Base-by-base conservation (phyloP, 2,797 vertebrate genomes). In the Halcyon leucocephala region DNA sequence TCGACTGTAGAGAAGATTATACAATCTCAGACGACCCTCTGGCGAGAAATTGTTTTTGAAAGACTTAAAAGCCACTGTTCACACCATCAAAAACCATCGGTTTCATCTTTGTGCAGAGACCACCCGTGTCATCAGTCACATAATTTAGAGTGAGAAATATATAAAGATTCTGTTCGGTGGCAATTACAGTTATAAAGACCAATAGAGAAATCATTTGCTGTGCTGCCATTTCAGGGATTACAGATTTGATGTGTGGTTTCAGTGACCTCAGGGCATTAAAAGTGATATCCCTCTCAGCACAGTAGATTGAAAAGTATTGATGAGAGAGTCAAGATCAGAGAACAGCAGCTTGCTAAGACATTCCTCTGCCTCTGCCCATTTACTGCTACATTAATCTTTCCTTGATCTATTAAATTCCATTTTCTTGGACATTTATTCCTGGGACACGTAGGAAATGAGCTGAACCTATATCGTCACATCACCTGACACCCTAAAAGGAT, bases 241-340 rank as follows among this genome's bases (percentile, higher is more conserved):
- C 77, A 87, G 85, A 73, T 94, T 74, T 82, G 82, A 83, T 89
- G 80, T 72, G 86, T 69, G 78, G 82, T 69, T 94, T 83, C 70
- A 17, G 83, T 82, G 93, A 96, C 93, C 95, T 86, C 24, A n/a
- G 82, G 91, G 88, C 88, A 78, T 82, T 88, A 91, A 49, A 95
- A 95, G 81, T 67, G 92, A 93, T 93, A 91, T 82, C 82, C 83
- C 87, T 93, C 82, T 93, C 85, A 87, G 73, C 73, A 46, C 86
- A 65, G 89, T 2, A 95, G 95, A 97, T 97, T 95, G 96, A 96
- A 97, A 97, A 97, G 93, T 96, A 97, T 96, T 96, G 96, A 97
- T 96, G 97, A 94, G 93, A 90, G 74, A 95, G 71, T 61, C 64
- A 73, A 81, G 92, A 96, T 72, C 67, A 95, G 88, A 82, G 79